These are phyloP conservation scores for Anhinga anhinga DNA, from an alignment of 2,113 vertebrate species.

Conservation along the genomic window DNA sequence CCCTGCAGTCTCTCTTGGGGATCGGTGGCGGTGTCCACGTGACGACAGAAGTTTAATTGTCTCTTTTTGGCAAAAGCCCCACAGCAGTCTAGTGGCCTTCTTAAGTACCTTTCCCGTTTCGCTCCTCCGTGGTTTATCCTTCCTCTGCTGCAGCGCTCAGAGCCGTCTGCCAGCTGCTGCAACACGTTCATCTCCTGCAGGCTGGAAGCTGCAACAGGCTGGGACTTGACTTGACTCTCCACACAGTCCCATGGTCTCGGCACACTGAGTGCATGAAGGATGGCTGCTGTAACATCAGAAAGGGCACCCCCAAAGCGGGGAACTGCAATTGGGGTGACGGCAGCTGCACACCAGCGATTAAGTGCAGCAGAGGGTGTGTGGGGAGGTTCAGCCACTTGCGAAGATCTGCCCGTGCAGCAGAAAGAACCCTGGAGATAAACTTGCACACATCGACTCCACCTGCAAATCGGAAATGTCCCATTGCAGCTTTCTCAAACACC, in stretches of 20 bases:
- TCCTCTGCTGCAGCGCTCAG: not conserved
- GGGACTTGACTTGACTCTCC: not conserved
- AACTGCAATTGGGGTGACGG: rapidly evolving
- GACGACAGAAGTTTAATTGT: not conserved
- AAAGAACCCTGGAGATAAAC: not conserved
- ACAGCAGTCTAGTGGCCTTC: not conserved
- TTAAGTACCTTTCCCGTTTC: rapidly evolving
- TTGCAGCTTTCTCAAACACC: not conserved
- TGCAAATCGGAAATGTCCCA: not conserved
- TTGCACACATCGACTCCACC: rapidly evolving
- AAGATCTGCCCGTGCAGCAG: rapidly evolving
- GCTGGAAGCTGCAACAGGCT: not conserved
- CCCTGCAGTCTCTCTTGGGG: not conserved
- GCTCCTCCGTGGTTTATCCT: not conserved
- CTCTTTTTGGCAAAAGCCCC: not conserved
- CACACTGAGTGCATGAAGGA: rapidly evolving
- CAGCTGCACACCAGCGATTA: rapidly evolving
- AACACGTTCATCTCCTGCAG: not conserved
- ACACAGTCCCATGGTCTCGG: not conserved
- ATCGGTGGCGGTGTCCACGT: rapidly evolving
- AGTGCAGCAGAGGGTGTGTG: not conserved
- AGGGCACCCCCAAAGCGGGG: rapidly evolving
- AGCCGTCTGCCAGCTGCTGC: not conserved
- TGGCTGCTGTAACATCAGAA: not conserved
- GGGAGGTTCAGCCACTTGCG: not conserved